Evolutionary conservation across 1,140 invertebrate genomes (phyloP).

Genomic region (Macrobrachium rosenbergii): DNA sequence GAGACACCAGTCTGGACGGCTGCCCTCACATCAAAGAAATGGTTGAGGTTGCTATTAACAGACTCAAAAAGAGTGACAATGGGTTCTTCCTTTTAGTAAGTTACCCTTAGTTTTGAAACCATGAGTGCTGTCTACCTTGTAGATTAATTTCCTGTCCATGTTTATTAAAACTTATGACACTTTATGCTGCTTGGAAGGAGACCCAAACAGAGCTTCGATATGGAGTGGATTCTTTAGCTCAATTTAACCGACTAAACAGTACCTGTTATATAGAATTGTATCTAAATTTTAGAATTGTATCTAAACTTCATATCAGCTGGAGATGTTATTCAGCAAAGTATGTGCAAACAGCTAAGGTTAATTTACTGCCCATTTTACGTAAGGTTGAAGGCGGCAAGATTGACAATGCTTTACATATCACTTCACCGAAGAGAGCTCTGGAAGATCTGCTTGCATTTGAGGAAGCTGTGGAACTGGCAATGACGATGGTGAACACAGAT

Average conservation of each 20-base stretch:
- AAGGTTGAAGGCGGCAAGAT: conserved; percentile 72
- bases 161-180: not conserved
- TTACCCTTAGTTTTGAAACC: not conserved
- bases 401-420: conserved; percentile 88
- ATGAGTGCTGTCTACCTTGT: not conserved
- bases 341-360: not conserved
- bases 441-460: conserved; percentile 82
- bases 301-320: too few species aligned
- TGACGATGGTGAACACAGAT: conserved; percentile 75
- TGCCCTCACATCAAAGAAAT: too few species aligned
- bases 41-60: too few species aligned
- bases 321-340: not conserved
- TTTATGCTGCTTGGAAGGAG: not conserved
- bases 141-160: not conserved
- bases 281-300: too few species aligned
- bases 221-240: not conserved
- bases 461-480: conserved; percentile 70
- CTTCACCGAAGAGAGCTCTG: conserved; percentile 82
- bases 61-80: too few species aligned
- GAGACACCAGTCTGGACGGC: too few species aligned
- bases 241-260: too few species aligned
- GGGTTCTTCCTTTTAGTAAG: too few species aligned
- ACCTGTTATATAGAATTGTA: too few species aligned
- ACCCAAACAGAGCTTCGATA: too few species aligned
- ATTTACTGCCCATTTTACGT: not conserved